A percentile compares a stretch with the other conserved stretches of the same genome.
phyloP scores from a whole-genome alignment of 2,113 vertebrate genomes.

The Sarotherodon lohbergeri region DNA sequence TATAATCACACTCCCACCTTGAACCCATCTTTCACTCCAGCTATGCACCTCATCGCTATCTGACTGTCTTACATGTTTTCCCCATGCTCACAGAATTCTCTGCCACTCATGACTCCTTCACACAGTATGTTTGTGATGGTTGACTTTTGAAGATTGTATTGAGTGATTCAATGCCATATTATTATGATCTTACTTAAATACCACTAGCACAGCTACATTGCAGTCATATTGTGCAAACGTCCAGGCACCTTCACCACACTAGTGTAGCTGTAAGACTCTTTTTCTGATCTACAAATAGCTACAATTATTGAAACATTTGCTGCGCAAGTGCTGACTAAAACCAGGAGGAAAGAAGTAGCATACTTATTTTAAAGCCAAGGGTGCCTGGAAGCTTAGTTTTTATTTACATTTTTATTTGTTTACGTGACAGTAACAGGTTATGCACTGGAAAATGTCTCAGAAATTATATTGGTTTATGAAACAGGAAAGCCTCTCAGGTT shows the following conservation, averaged over 20 bases:
- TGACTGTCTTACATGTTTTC: neutral
- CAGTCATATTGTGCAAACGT: neutral
- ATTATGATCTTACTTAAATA: neutral
- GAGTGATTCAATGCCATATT: neutral
- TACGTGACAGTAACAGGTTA: neutral
- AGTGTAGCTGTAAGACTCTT: neutral
- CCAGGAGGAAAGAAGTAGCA: neutral
- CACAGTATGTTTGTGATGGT: neutral
- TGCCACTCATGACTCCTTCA: neutral
- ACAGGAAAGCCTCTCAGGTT: neutral
- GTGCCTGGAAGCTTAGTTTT: neutral
- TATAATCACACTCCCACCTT: neutral
- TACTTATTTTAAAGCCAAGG: neutral
- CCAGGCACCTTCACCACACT: neutral
- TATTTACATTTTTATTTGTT: neutral
- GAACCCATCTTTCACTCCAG: neutral
- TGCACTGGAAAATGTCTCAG: neutral
- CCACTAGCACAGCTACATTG: neutral
- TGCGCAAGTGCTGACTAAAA: neutral
- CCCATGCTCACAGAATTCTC: neutral
- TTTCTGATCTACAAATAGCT: neutral
- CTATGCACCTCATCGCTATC: neutral
- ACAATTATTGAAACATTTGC: neutral
- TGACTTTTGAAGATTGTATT: neutral
- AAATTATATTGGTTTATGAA: neutral